Evolutionary conservation across 2,888 invertebrate species (phyloP), one percentile per base, ranked within the genome.

Genomic region (Synergus japonicus): DNA sequence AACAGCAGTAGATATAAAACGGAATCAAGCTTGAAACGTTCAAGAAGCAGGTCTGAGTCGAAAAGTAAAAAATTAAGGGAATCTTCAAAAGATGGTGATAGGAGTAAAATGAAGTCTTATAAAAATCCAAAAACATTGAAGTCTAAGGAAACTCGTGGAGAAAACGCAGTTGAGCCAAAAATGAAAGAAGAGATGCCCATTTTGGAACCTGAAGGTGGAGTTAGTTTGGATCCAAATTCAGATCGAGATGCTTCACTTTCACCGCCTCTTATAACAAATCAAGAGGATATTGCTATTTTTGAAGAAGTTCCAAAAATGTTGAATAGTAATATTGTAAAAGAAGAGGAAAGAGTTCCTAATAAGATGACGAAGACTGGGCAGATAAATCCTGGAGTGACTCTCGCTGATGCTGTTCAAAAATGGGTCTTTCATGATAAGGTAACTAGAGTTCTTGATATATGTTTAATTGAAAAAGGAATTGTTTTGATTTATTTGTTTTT

Each of bases 351-450:
- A n/a, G 66, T 76, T 60, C 43, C 79, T 41, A 67, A 80, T 13
- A 84, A 85, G n/a, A 65, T 67, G 29, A 83, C 49, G 9, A 88
- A 86, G 49, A 69, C 79, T 44, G 76, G 83, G 49, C 80, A 86
- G 22, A 78, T 85, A 67, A 83, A 85, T 37, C 81, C 86, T 54
- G 90, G 88, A 49, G 87, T 89, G 82, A 90, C 90, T 10, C 87
- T 91, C 78, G 89, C 89, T 22, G 90, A 90, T 79, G 88, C 91
- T 66, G 89, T 92, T 44, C 86, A 86, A 15, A 89, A 91, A 78
- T 83, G 92, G 84, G 92, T 90, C 49, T 92, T 91, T 85, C 92
- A 92, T 78, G 91, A 92, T 80, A 92, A 92, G 91, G 92, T 92
- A 85, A 78, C 9, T 60, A 64, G 18, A 43, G 18, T 77, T 66